Conservation (phyloP, 2,888 invertebrate species). For the Lathronympha strigana region DNA sequence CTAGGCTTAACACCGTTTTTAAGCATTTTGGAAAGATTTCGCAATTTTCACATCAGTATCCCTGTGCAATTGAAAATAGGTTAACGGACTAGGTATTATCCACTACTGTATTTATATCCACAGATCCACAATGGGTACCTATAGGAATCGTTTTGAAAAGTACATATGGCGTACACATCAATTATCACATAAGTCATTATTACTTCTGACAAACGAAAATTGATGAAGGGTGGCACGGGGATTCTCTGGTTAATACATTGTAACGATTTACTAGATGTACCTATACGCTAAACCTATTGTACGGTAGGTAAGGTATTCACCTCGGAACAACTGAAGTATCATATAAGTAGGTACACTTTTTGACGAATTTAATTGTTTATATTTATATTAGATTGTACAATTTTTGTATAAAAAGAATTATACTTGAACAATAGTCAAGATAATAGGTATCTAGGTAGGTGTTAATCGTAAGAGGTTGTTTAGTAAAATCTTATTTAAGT, state of each 20-base stretch:
- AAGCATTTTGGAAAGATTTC: too few species aligned
- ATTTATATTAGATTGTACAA: too few species aligned
- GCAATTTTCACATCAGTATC: too few species aligned
- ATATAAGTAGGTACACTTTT: background rate
- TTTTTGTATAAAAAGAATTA: too few species aligned
- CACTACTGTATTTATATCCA: too few species aligned
- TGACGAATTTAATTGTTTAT: background rate
- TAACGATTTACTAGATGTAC: background rate
- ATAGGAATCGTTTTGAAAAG: background rate
- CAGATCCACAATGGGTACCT: background rate
- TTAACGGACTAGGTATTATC: background rate
- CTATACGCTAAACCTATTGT: background rate
- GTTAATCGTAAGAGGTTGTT: slow-evolving; percentile 5
- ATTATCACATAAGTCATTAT: slow-evolving; percentile 3
- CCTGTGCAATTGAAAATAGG: background rate
- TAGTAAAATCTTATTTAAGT: background rate
- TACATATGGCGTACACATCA: background rate
- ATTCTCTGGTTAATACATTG: background rate
- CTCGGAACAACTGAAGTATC: background rate
- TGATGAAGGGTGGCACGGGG: background rate
- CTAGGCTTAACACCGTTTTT: too few species aligned
- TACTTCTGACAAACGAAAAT: slow-evolving; percentile 3
- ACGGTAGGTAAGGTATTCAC: background rate
- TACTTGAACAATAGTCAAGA: background rate
- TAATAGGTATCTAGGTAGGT: background rate